These are phyloP conservation scores for Hyposmocoma kahamanoa DNA, from an alignment of 1,140 invertebrate species.

Conservation along the genomic window DNA sequence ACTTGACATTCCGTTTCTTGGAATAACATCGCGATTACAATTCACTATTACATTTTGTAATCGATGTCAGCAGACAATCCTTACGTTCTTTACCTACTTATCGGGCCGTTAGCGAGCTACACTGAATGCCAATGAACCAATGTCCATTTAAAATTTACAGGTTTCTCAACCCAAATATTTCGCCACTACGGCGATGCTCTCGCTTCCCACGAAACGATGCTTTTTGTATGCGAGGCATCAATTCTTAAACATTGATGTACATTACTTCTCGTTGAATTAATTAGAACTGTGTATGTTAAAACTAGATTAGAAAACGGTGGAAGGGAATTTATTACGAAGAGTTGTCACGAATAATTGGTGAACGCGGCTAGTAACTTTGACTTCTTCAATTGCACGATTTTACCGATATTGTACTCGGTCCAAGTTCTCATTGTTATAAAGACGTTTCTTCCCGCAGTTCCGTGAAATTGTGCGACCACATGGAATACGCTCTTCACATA, in stretches of 20 bases:
- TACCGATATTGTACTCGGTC: constrained; percentile 15
- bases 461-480: constrained; percentile 9
- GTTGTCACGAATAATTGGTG: neutral
- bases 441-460: constrained; percentile 24
- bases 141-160: constrained; percentile 16
- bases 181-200: neutral
- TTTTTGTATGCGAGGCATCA: neutral
- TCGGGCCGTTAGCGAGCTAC: constrained; percentile 25
- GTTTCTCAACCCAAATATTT: neutral
- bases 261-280: neutral
- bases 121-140: constrained; percentile 26
- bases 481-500: too few species aligned
- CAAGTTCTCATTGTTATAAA: constrained; percentile 28
- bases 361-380: neutral
- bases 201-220: constrained; percentile 8
- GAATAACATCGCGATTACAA: neutral
- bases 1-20: too few species aligned
- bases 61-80: neutral
- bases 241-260: neutral
- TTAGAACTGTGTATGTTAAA: too few species aligned
- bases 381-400: neutral
- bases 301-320: neutral
- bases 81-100: constrained; percentile 18
- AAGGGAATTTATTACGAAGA: neutral
- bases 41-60: neutral